Evolutionary conservation across 2,888 invertebrate species (phyloP).

Genomic region (Ormyrus nitidulus): DNA sequence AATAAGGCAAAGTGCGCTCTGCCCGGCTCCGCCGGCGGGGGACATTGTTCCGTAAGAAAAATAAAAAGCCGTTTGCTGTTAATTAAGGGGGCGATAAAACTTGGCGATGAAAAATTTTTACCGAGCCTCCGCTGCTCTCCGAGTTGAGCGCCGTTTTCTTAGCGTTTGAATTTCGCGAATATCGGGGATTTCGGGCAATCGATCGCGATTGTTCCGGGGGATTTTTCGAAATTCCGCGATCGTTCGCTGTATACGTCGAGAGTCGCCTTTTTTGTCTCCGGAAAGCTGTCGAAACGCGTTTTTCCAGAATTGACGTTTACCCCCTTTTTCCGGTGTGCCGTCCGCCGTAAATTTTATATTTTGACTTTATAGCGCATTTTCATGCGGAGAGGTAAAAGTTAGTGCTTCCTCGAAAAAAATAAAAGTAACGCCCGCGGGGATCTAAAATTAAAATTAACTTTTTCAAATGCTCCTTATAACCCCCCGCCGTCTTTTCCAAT

Average conservation of each 20-base stretch:
- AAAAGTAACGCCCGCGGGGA: background rate
- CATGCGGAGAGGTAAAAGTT: background rate
- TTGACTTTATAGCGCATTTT: background rate
- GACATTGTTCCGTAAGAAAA: constrained; percentile 29
- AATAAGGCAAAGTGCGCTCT: constrained; percentile 10
- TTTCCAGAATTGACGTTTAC: too few species aligned
- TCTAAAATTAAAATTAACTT: background rate
- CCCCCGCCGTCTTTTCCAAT: background rate
- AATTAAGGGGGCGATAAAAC: constrained; percentile 33
- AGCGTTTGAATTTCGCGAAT: too few species aligned
- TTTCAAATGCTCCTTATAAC: background rate
- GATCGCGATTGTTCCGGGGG: background rate
- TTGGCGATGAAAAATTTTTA: constrained; percentile 14
- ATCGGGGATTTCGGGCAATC: too few species aligned
- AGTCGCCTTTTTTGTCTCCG: background rate
- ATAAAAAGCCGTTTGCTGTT: constrained; percentile 23
- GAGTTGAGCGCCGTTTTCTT: too few species aligned
- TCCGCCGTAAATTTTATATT: background rate
- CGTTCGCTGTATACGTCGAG: too few species aligned
- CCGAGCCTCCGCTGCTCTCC: background rate
- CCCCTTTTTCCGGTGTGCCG: too few species aligned
- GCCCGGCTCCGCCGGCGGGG: background rate
- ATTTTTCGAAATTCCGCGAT: too few species aligned
- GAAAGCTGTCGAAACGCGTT: background rate
- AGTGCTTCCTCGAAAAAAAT: background rate